Base-by-base conservation (phyloP, 2,888 invertebrate species). In the Scaptomyza caliginosa region DNA sequence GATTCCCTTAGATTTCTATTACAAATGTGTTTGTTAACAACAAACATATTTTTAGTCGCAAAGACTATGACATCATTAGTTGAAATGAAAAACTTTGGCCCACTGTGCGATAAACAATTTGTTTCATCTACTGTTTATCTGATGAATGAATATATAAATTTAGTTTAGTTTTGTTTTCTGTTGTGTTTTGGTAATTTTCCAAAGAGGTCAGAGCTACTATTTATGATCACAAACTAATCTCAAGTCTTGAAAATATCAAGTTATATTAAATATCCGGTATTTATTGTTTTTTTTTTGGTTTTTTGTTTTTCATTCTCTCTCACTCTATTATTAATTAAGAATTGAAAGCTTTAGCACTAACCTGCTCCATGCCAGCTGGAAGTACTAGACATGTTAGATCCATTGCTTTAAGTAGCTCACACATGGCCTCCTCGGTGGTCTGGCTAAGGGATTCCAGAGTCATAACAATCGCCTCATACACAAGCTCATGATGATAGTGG, bases 401-500 rank as follows among this genome's bases (percentile, higher is more conserved):
- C 78, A 97, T 93, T 58, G 95, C 94, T 56, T 96, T 95, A 38
- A 98, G 93, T 88, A 98, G 93, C 60, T 93, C 94, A 88, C 95
- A 95, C 90, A 98, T 95, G 81, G 95, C 94, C 82, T 96, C 96
- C 87, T 96, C 96, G 32, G 95, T 95, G 34, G 93, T 92, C 21
- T 95, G 95, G 90, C 95, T 96, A 69, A 96, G 94, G 3, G 96
- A 95, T 92, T 98, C 98, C 79, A 98, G 90, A 0, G 96, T 95
- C 93, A 97, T 94, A 23, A 97, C 93, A 23, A 97, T 94, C 7
- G 96, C 95, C 94, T 98, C 97, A 89, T 97, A 98, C 21, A 98
- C 97, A 28, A 98, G 93, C 91, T 98, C 98, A 90, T 98, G 98
- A 91, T 98, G 96, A 92, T 98, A 98, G 92, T 98, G 98, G 2